Evolutionary conservation across 30 jellyfish, hydroid and myxozoan species (phyloP).

Genomic region (Sanderia malayensis): DNA sequence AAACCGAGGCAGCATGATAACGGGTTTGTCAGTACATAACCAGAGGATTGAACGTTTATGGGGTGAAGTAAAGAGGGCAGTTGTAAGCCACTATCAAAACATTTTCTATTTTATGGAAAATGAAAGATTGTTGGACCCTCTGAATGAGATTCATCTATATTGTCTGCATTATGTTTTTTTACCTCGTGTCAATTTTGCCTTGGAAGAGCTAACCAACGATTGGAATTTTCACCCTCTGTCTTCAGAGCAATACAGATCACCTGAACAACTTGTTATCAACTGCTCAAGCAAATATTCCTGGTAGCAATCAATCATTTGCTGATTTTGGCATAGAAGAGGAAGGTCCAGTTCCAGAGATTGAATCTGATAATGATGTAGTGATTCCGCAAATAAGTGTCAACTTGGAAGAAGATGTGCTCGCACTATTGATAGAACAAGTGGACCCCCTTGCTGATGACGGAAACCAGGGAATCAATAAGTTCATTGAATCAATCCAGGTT

Average conservation of each 20-base stretch:
- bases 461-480: conserved; percentile 4
- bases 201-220: conserved; percentile 5
- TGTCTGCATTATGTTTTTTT: conserved; percentile 1
- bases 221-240: conserved; percentile 21
- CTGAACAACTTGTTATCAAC: conserved; percentile 19
- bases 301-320: background rate
- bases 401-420: background rate
- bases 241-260: conserved; percentile 9
- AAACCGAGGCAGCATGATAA: conserved; percentile 58
- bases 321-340: conserved; percentile 20
- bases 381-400: background rate
- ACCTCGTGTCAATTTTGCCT: conserved; percentile 14
- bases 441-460: conserved; percentile 13
- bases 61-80: conserved; percentile 49
- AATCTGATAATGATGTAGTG: conserved; percentile 15
- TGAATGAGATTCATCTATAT: conserved; percentile 19
- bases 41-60: conserved; percentile 59
- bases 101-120: conserved; percentile 48
- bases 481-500: background rate
- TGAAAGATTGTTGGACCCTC: conserved; percentile 37
- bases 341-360: conserved; percentile 16
- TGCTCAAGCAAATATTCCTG: conserved; percentile 1
- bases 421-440: background rate
- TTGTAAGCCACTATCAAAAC: conserved; percentile 19
- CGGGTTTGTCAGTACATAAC: conserved; percentile 56